Percentiles rank a stretch among this genome's conserved stretches.
Conservation (phyloP, 2,113 vertebrate genomes). For the Zapus hudsonius region DNA sequence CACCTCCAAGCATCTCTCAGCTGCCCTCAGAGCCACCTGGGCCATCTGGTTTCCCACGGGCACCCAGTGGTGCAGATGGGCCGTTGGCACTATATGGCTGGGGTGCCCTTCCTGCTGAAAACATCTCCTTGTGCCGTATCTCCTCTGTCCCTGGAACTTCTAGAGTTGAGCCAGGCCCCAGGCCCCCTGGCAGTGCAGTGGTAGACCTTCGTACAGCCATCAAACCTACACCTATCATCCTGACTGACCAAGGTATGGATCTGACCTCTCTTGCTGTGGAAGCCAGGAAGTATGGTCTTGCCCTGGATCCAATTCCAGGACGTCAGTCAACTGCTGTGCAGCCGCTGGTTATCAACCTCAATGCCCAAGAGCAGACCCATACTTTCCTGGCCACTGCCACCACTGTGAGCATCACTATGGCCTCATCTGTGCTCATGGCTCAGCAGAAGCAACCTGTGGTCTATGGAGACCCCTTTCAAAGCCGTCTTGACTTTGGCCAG, state of each 20-base stretch:
- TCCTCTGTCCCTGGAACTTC: conserved; percentile 92
- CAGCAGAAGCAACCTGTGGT: conserved; percentile 93
- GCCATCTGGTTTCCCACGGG: conserved; percentile 83
- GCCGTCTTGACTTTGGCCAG: conserved; percentile 95
- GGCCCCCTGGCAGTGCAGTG: conserved; percentile 86
- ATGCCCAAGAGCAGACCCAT: conserved; percentile 95
- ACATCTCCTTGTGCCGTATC: conserved; percentile 94
- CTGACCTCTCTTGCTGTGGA: conserved; percentile 96
- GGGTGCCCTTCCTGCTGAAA: conserved; percentile 92
- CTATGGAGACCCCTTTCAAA: conserved; percentile 97
- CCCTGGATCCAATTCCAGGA: conserved; percentile 89
- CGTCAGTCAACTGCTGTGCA: conserved; percentile 95
- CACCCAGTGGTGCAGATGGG: conserved; percentile 76
- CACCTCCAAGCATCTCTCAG: conserved; percentile 84
- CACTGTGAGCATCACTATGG: conserved; percentile 92
- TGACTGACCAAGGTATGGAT: conserved; percentile 99
- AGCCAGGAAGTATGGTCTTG: conserved; percentile 93
- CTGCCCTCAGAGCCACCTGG: conserved; percentile 84
- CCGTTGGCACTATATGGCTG: conserved; percentile 88
- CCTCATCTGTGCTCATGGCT: conserved; percentile 92
- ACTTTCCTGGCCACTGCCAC: conserved; percentile 90
- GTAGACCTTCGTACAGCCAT: conserved; percentile 94
- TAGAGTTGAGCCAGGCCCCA: conserved; percentile 91
- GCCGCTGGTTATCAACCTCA: conserved; percentile 97
- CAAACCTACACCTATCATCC: conserved; percentile 95